Conservation (phyloP, 1,140 invertebrate genomes). For the Apocrypta bakeri region DNA sequence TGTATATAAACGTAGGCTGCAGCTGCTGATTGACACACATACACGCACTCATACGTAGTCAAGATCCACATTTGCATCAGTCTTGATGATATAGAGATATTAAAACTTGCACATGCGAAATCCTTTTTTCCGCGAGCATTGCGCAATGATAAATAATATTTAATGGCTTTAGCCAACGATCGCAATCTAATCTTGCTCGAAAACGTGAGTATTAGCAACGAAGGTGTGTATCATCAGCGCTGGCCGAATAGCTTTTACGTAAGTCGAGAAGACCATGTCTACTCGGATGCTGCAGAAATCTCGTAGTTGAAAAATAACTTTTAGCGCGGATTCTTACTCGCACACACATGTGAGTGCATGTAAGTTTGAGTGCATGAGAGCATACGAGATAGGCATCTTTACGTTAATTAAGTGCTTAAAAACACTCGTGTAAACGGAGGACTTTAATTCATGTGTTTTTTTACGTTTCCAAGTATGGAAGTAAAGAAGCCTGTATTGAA, state of each 20-base stretch:
- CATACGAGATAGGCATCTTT: constrained; percentile 10
- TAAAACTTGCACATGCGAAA: not conserved
- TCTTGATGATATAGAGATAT: not conserved
- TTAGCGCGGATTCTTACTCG: not conserved
- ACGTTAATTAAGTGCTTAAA: constrained; percentile 28
- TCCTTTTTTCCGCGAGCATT: not conserved
- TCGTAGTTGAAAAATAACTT: constrained; percentile 18
- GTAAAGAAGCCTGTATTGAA: not conserved
- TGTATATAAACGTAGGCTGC: constrained; percentile 17
- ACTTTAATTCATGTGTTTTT: constrained; percentile 28
- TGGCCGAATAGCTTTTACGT: constrained; percentile 2
- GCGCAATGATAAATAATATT: constrained; percentile 38
- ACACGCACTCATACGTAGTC: not conserved
- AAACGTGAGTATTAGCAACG: not conserved
- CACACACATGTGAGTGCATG: not conserved
- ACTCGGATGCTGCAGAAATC: not conserved
- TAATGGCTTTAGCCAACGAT: constrained; percentile 20
- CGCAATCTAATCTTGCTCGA: constrained; percentile 26
- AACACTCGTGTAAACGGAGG: constrained; percentile 31
- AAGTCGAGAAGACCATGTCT: not conserved
- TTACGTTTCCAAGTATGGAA: too few relatives aligned
- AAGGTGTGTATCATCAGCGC: not conserved
- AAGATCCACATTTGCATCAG: constrained; percentile 16
- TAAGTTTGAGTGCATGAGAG: too few relatives aligned
- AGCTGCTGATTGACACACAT: constrained; percentile 36